These are phyloP conservation scores for Uropetala carovei DNA, from an alignment of 2,888 invertebrate genomes.

Conservation along the genomic window DNA sequence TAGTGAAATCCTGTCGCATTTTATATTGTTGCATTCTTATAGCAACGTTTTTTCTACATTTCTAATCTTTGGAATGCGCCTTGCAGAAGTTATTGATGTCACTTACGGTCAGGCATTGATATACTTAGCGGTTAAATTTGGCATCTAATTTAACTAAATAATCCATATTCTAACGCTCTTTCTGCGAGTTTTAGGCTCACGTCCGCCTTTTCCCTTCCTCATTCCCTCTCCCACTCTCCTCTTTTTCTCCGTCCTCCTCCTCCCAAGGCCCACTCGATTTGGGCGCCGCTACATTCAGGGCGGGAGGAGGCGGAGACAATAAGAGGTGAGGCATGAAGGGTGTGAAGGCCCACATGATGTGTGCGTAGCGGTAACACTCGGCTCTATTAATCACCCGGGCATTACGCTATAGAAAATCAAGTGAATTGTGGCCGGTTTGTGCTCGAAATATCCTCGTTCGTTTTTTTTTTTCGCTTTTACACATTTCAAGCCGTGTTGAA, in stretches of 20 bases:
- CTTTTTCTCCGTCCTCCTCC: background rate
- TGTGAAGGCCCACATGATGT: background rate
- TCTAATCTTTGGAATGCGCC: too few species aligned
- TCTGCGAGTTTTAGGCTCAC: background rate
- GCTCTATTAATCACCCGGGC: conserved; percentile 15
- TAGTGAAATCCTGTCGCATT: too few species aligned
- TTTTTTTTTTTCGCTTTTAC: background rate
- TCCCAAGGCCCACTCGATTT: conserved; percentile 5
- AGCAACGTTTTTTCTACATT: too few species aligned
- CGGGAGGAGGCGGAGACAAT: conserved; percentile 6
- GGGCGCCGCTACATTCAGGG: background rate
- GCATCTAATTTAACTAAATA: background rate
- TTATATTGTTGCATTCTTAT: too few species aligned
- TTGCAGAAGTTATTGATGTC: too few species aligned
- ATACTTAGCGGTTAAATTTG: too few species aligned
- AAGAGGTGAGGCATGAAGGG: background rate
- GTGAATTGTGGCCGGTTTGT: conserved; percentile 4
- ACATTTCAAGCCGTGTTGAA: background rate
- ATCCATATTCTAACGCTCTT: background rate
- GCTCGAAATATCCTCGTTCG: background rate
- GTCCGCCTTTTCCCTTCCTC: background rate
- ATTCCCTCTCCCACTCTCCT: background rate
- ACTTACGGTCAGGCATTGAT: too few species aligned
- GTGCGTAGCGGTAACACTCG: conserved; percentile 1
- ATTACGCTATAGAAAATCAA: conserved; percentile 27